Base-by-base conservation (phyloP, 2,113 vertebrate species). In the Thryonomys swinderianus region DNA sequence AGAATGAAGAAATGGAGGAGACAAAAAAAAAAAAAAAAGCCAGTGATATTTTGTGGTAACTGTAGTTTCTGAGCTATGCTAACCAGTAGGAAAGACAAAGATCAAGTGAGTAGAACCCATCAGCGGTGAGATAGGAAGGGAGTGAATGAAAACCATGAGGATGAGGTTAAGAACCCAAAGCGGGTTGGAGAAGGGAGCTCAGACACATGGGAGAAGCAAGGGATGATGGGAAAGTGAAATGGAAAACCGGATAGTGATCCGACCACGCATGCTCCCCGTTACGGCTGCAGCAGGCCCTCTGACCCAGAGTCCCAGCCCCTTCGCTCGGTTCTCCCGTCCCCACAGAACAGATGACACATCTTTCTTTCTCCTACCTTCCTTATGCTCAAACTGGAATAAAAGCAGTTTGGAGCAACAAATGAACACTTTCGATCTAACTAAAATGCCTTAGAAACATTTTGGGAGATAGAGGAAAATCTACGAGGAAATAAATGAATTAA, bases 401-500 rank as follows among this genome's bases (percentile, higher is more conserved):
- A 61, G 32, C 45, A 11, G 21, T 71, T 83, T 79, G 25, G 25
- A n/a, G 4, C 55, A 79, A 87, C 16, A 64, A 88, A 87, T 7
- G 6, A 71, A 64, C 5, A 71, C 3, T 87, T 85, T 27, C 10
- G 6, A 5, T 42, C 2, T 71, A 61, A 78, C 17, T 62, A 62
- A 78, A 67, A 79, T 83, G n/a, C 1, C 30, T 71, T 64, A 17
- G 66, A 40, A 95, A 85, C 3, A 48, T 53, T 86, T 90, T 17
- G 42, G 34, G 64, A 37, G 11, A 78, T 17, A 25, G 30, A 51
- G 37, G n/a, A 64, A 82, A 17, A 95, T 59, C 12, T 81, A 32
- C n/a, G 14, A 30, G n/a, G 40, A 81, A 78, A 91, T 42, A 74
- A 32, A 79, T 59, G 17, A 71, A 55, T 85, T 85, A 84, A 87